Conservation (phyloP, 1,140 invertebrate species). For the Arctopsyche grandis region DNA sequence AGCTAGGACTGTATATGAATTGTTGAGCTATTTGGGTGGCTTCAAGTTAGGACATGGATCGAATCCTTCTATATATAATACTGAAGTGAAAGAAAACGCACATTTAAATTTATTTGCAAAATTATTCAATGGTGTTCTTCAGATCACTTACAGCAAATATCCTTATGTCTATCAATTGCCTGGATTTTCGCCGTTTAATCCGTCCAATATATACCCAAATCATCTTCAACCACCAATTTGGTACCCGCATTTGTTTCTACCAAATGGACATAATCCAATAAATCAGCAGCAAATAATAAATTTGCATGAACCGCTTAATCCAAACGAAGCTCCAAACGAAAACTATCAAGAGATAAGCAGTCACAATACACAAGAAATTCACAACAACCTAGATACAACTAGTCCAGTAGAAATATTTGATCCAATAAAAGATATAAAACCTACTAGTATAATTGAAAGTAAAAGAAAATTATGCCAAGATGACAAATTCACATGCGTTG, state of each 20-base stretch:
- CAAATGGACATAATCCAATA: slow-evolving; percentile 36
- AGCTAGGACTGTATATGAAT: slow-evolving; percentile 30
- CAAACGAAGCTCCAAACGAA: slow-evolving; percentile 42
- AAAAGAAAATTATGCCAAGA: slow-evolving; percentile 16
- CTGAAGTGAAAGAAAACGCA: slow-evolving; percentile 35
- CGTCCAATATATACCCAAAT: slow-evolving; percentile 34
- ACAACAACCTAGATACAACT: slow-evolving; percentile 37
- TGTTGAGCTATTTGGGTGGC: slow-evolving; percentile 50
- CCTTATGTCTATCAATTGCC: slow-evolving; percentile 33
- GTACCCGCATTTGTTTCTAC: slow-evolving; percentile 40
- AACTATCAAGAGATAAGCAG: slow-evolving; percentile 43
- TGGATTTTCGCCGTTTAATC: slow-evolving; percentile 1
- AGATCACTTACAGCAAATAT: slow-evolving; percentile 43
- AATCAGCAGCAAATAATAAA: slow-evolving; percentile 51
- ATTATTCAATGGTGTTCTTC: slow-evolving; percentile 43
- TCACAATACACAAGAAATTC: slow-evolving; percentile 41
- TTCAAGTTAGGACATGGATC: slow-evolving; percentile 45
- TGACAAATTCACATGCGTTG: slow-evolving; percentile 9
- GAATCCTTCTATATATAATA: slow-evolving; percentile 37
- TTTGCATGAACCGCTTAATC: slow-evolving; percentile 38
- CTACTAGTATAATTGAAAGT: neutral
- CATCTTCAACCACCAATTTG: slow-evolving; percentile 45
- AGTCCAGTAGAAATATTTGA: slow-evolving; percentile 22
- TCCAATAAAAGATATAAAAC: neutral
- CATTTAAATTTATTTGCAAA: slow-evolving; percentile 45